phyloP scores from a whole-genome alignment of 1,140 invertebrate genomes.

The Drosophila lini region DNA sequence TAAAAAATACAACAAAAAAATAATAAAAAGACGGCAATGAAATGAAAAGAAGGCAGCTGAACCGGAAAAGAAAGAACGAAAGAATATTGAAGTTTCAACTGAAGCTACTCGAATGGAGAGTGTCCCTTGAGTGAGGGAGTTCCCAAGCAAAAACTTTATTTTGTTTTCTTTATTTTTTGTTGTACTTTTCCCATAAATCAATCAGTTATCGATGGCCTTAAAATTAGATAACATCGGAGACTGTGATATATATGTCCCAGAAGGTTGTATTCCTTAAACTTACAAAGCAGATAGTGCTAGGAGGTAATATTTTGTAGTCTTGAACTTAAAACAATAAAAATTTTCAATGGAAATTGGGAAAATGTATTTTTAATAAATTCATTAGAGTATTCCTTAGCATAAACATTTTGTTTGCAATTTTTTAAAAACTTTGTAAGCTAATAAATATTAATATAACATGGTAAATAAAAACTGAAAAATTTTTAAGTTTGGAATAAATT shows the following conservation, averaged over 20 bases:
- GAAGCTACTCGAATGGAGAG: conserved; percentile 28
- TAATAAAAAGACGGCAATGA: conserved; percentile 14
- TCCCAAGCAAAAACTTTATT: conserved; percentile 24
- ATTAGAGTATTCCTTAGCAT: background rate
- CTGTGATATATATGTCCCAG: background rate
- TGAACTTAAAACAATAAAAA: background rate
- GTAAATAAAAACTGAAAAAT: no score
- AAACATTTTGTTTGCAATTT: no score
- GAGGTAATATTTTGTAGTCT: background rate
- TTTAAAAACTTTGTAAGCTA: no score
- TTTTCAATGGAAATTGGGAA: background rate
- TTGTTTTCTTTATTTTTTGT: conserved; percentile 10
- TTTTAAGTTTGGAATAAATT: no score
- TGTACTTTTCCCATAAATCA: conserved; percentile 46
- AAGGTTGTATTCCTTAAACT: background rate
- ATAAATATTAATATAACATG: no score
- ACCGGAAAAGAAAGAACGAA: conserved; percentile 17
- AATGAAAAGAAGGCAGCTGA: conserved; percentile 39
- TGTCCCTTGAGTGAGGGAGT: conserved; percentile 27
- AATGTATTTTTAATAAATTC: background rate
- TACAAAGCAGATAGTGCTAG: background rate
- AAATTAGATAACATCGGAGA: conserved; percentile 21
- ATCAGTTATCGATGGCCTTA: conserved; percentile 31
- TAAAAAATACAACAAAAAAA: conserved; percentile 1
- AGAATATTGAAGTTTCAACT: conserved; percentile 26